phyloP scores from a whole-genome alignment of 2,113 vertebrate species.

The Saguinus imperator region DNA sequence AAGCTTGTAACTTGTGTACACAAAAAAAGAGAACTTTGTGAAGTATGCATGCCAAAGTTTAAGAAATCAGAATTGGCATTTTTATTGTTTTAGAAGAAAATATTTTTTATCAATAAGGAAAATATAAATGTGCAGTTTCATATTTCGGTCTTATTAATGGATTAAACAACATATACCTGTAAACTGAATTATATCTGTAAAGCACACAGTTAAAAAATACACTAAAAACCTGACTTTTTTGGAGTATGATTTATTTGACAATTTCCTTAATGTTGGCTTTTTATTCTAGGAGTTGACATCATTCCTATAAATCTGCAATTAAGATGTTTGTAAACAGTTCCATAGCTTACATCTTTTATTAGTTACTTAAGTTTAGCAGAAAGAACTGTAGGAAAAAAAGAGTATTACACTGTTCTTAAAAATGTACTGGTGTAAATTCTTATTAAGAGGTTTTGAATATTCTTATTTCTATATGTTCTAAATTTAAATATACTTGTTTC shows the following conservation, averaged over 20 bases:
- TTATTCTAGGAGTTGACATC: background rate
- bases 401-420: background rate
- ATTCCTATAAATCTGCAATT: background rate
- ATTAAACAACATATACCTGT: background rate
- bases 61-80: background rate
- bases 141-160: background rate
- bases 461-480: background rate
- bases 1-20: background rate
- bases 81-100: slow-evolving; percentile 36
- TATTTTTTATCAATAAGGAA: background rate
- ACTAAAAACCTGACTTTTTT: background rate
- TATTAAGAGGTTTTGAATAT: background rate
- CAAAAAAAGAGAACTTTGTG: background rate
- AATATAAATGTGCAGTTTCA: background rate
- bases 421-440: background rate
- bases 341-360: background rate
- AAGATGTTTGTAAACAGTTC: background rate
- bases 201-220: background rate
- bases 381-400: background rate
- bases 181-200: background rate
- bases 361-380: background rate
- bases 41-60: background rate
- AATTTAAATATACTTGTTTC: background rate
- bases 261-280: background rate
- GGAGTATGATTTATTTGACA: background rate